Conservation (phyloP, 2,888 invertebrate genomes). For the Cactoblastis cactorum region DNA sequence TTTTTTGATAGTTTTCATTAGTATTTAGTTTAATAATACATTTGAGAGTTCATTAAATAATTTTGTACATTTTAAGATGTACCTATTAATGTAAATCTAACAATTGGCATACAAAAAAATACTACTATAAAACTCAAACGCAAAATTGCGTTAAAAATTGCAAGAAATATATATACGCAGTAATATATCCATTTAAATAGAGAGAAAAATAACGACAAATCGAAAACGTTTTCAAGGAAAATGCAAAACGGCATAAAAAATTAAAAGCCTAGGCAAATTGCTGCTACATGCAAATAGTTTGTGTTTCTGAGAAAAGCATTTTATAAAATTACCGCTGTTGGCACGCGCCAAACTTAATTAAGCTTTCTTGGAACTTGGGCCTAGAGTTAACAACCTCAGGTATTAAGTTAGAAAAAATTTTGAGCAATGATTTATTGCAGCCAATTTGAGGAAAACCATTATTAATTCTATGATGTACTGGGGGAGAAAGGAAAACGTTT, state of each 20-base stretch:
- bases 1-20: no score
- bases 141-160: no score
- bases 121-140: no score
- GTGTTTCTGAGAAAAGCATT: conserved; percentile 5
- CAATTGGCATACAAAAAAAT: no score
- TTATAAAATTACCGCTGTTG: conserved; percentile 4
- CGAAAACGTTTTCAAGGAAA: background rate
- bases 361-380: conserved; percentile 3
- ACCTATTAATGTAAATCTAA: no score
- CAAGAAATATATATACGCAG: background rate
- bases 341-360: conserved; percentile 11
- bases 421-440: background rate
- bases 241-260: background rate
- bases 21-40: no score
- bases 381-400: conserved; percentile 1
- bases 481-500: no score
- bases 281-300: conserved; percentile 10
- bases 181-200: background rate
- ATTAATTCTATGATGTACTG: no score
- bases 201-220: background rate
- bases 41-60: no score
- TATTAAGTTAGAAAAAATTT: background rate
- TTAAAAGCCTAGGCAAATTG: background rate
- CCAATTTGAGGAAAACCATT: no score
- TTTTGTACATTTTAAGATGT: no score